Base-by-base conservation (phyloP, 2,113 vertebrate genomes). In the Danio rerio region DNA sequence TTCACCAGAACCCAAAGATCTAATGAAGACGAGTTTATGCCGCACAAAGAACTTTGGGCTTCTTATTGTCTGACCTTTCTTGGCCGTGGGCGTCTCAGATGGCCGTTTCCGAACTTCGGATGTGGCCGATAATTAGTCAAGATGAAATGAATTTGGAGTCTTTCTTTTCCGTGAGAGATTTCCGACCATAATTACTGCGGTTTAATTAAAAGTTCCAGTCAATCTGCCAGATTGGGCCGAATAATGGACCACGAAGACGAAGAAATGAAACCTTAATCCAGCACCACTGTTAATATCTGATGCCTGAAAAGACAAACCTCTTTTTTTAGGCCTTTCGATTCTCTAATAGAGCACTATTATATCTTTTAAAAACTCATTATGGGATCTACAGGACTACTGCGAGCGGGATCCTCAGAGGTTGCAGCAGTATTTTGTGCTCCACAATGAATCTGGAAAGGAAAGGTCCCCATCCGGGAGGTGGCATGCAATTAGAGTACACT, bases 161-260 rank as follows among this genome's bases (percentile, higher is more conserved):
- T 93, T 89, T 86, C 88, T 88, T 91, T 91, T 85, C 43, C 12
- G 18, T 82, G 68, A 58, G 68, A 90, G 89, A 92, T 92, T 89
- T 88, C 75, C 31, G 80, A 85, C 84, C 84, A 72, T 94, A 94
- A 94, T 94, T 93, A 92, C 89, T 47, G 81, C 75, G 5, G 85
- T 91, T 91, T 94, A 94, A 94, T 94, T 94, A 94, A 94, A 94
- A 93, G 93, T 92, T 90, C 91, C 90, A 90, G 91, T 92, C 92
- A 93, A 90, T 91, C 90, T 89, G 88, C 87, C 80, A 91, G 90
- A 92, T 89, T 77, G 43, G 47, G 90, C 89, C 87, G 86, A 89
- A 84, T 90, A 90, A 93, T 92, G 92, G 90, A 90, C 31, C 31
- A 31, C 61, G 50, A 45, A 89, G 87, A 88, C 88, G 87, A 88